These are phyloP conservation scores for Apis laboriosa DNA, from an alignment of 1,140 invertebrate genomes.

Conservation along the genomic window DNA sequence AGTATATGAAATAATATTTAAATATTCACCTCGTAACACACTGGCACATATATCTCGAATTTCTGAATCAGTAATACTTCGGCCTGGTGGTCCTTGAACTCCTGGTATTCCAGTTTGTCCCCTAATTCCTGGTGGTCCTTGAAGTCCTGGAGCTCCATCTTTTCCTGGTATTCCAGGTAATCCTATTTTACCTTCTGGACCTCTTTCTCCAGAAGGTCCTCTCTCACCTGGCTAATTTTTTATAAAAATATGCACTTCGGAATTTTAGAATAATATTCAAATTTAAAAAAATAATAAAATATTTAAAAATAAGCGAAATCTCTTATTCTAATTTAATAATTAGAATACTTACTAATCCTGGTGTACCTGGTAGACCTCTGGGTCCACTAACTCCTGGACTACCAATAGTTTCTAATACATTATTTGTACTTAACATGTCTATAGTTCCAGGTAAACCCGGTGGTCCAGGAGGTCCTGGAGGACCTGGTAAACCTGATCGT, in stretches of 20 bases:
- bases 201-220: constrained; percentile 80
- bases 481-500: constrained; percentile 71
- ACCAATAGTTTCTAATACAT: constrained; percentile 51
- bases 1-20: background rate
- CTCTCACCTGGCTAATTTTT: constrained; percentile 79
- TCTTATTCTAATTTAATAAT: constrained; percentile 2
- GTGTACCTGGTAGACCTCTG: constrained; percentile 76
- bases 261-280: background rate
- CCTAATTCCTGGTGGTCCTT: constrained; percentile 75
- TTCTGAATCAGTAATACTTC: constrained; percentile 80
- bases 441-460: constrained; percentile 77
- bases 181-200: constrained; percentile 78
- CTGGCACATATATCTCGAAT: constrained; percentile 82
- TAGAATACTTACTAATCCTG: constrained; percentile 73
- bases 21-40: constrained; percentile 80
- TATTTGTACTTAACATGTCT: constrained; percentile 64
- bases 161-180: constrained; percentile 77
- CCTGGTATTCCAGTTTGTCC: constrained; percentile 81
- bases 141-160: constrained; percentile 78
- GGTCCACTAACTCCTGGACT: constrained; percentile 75
- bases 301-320: background rate
- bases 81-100: constrained; percentile 80
- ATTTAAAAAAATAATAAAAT: background rate
- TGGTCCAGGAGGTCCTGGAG: constrained; percentile 74
- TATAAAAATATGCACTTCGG: background rate